Evolutionary conservation across 2,113 vertebrate genomes (phyloP), one percentile per base, ranked within the genome.

Genomic region (Cyprinus carpio): DNA sequence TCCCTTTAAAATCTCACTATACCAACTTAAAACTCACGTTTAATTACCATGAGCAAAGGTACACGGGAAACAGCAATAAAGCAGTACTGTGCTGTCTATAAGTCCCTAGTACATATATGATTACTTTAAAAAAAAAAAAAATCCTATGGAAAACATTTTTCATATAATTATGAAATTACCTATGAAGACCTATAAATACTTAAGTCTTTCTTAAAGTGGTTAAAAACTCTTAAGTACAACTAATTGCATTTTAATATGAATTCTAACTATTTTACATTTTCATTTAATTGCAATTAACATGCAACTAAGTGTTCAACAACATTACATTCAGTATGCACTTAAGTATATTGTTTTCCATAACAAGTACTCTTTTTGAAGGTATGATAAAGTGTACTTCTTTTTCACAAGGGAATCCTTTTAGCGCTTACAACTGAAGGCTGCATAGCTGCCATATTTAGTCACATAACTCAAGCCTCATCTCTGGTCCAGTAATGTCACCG

Each of bases 401-500:
- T 8, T 8, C 40, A 43, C 40, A 43, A 64, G 4, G 7, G 29
- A 31, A 34, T 67, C n/a, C 64, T 3, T 67, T 27, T 34, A 9
- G 16, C 64, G 20, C 12, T 43, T 43, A 11, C 8, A 43, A 10
- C 8, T 43, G 9, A 43, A 43, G 40, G 40, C 40, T 10, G 9
- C 40, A 43, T 43, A 43, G 9, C 2, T 67, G 64, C 64, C 9
- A 11, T 9, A 31, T 54, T 54, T 18, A 29, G 12, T 51, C 27
- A 67, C 64, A 31, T 67, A 31, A 51, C n/a, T 31, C 16, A 34
- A 29, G 25, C 43, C 13, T 31, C 6, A 8, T 31, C 15, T 67
- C 34, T n/a, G 34, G 23, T 74, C 37, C 37, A 60, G 76, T 27
- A 62, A 54, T 56, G 46, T 76, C 75, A 49, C 46, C 88, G 84